Evolutionary conservation across 2,888 invertebrate genomes (phyloP).

Genomic region (Ophion slaviceki): DNA sequence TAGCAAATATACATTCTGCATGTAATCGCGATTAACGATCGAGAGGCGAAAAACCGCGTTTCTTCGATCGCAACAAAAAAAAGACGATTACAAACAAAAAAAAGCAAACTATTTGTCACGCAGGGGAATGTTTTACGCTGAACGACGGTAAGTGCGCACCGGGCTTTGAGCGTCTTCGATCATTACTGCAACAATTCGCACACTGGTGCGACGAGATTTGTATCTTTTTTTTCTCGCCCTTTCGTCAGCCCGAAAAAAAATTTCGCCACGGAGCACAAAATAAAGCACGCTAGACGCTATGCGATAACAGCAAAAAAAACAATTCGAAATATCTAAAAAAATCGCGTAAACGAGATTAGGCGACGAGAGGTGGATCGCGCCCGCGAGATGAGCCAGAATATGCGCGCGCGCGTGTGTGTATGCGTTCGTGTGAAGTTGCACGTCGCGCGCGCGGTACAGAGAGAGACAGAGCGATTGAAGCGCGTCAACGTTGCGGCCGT

Average conservation of each 20-base stretch:
- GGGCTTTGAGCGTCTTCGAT: slow-evolving; percentile 57
- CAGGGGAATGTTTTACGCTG: slow-evolving; percentile 52
- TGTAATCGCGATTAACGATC: slow-evolving; percentile 1
- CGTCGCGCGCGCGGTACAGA: slow-evolving; percentile 40
- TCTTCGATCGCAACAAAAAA: not conserved
- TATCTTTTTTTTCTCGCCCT: slow-evolving; percentile 6
- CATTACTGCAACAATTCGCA: slow-evolving; percentile 32
- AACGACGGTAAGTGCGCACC: slow-evolving; percentile 64
- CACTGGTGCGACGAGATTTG: not conserved
- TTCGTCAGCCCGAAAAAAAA: not conserved
- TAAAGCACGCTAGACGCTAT: not conserved
- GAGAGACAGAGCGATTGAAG: slow-evolving; percentile 48
- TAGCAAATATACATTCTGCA: not conserved
- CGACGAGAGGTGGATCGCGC: slow-evolving; percentile 61
- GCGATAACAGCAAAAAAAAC: not conserved
- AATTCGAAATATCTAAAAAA: slow-evolving; percentile 30
- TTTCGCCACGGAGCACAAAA: slow-evolving; percentile 5
- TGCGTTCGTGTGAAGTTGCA: not conserved
- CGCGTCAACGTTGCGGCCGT: slow-evolving; percentile 62
- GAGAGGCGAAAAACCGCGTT: not conserved
- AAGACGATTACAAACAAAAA: slow-evolving; percentile 9
- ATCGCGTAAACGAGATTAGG: slow-evolving; percentile 34
- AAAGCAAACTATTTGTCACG: slow-evolving; percentile 39
- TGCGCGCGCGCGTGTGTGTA: slow-evolving; percentile 9
- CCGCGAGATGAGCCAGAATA: slow-evolving; percentile 48